Evolutionary conservation across 2,888 invertebrate species (phyloP), one percentile per base, ranked within the genome.

Genomic region (Caenorhabditis becei): DNA sequence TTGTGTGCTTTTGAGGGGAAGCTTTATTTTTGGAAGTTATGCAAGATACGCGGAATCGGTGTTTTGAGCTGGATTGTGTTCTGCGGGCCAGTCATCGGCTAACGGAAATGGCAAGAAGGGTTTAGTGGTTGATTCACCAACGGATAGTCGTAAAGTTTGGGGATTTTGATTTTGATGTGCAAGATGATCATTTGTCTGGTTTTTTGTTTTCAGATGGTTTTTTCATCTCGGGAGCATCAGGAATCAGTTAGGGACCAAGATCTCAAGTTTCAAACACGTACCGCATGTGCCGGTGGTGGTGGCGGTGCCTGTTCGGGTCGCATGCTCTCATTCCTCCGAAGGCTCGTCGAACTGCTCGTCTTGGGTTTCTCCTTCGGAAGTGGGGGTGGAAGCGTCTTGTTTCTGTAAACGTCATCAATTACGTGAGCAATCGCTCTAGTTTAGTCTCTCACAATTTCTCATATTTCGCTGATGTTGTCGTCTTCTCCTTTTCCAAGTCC

Each of bases 301-400:
- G 85, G 85, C 18, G 86, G 85, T 41, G 84, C 81, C 28, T 78
- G 65, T 37, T 74, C 83, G 26, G 86, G 82, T 14, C 84, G 77
- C 23, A 80, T 58, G 24, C 81, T 83, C 28, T 85, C 84, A 44
- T 75, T 78, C 41, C 81, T 47, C 23, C 59, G 44, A 4, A 75
- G 16, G 20, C 53, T 63, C 11, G 74, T 61, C 4, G 71, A 53
- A 56, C 72, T 56, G 7, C 53, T 59, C 56, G 58, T 63, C 49
- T 61, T 66, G 14, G 79, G 79, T 26, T 80, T 74, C 18, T 69
- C 71, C 23, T 51, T 53, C 1, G 74, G 74, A 26, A 72, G 63
- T 41, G 69, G 53, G 1, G 80, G 74, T 32, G 70, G 65, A 8
- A 70, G 53, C 0, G 61, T 62, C 47, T 78, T 78, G 59, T 47